These are phyloP conservation scores for Nemotelus nigrinus DNA, from an alignment of 2,888 invertebrate genomes.

Conservation along the genomic window DNA sequence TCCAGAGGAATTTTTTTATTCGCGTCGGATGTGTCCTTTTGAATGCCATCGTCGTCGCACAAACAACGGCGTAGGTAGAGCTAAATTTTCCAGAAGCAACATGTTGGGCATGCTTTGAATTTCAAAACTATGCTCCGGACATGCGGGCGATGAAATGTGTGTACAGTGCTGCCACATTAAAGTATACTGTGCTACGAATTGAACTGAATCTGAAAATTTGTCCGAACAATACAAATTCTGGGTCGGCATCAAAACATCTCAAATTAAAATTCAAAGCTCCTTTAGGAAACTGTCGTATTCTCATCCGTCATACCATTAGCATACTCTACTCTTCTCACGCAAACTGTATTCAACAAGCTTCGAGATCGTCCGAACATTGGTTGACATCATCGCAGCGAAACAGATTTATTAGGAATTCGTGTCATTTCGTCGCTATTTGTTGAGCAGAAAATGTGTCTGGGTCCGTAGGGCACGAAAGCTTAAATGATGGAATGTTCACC, in stretches of 20 bases:
- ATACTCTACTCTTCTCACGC: no score
- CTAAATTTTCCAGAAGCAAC: slow-evolving; percentile 27
- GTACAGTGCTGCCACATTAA: background rate
- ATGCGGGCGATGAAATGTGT: background rate
- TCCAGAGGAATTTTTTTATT: slow-evolving; percentile 21
- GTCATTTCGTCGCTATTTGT: background rate
- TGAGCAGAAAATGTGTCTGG: background rate
- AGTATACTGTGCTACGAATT: no score
- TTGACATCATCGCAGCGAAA: background rate
- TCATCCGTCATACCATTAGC: no score
- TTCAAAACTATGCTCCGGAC: background rate
- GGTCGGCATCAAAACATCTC: no score
- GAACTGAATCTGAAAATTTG: no score
- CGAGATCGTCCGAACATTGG: no score
- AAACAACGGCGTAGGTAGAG: background rate
- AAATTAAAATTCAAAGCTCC: no score
- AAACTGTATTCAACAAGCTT: no score
- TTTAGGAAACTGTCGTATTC: no score
- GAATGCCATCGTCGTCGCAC: background rate
- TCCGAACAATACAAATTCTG: no score
- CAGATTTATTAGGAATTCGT: slow-evolving; percentile 26
- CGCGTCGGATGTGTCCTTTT: background rate
- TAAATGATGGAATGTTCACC: slow-evolving; percentile 12
- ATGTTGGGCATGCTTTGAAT: slow-evolving; percentile 20
- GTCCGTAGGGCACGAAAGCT: slow-evolving; percentile 6